Evolutionary conservation across 2,113 vertebrate genomes (phyloP), one percentile per base, ranked within the genome.

Genomic region (Craseonycteris thonglongyai): DNA sequence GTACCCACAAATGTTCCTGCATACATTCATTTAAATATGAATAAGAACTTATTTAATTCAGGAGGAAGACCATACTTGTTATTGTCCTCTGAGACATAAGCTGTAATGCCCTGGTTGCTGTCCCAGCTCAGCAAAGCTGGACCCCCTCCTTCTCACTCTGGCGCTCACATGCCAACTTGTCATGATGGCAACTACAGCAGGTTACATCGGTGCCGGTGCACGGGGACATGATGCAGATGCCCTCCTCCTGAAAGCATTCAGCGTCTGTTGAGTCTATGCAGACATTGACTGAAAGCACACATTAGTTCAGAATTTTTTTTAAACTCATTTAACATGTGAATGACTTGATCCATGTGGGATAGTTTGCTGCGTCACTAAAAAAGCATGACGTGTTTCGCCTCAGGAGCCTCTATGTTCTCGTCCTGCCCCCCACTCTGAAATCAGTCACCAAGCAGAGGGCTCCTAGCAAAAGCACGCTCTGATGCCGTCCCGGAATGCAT

Each of bases 401-500:
- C 24, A 1, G 56, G 28, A 33, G 56, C 22, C 51, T 49, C 0
- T 71, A 19, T 28, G 40, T 78, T 66, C 40, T 15, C 1, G 1
- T 56, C 74, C 42, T 1, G 5, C 18, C n/a, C 93, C 47, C 74
- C 93, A 51, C 74, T 93, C 96, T 96, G 91, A 65, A 19, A 84
- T 94, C 94, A 89, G 71, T 72, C 61, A 96, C 96, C 97, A 61
- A 66, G 93, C 79, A 74, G 42, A 1, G 72, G 47, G 85, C 72
- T 89, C 89, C 82, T 75, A 95, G 49, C 89, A 75, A 78, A 95
- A 87, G 94, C 87, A 1, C 89, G 85, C 96, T 40, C 92, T 47
- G 94, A 91, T 93, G 90, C 97, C 97, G 35, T 74, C 95, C 97
- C 95, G 97, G 98, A 97, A 98, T 97, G 98, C 90, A 93, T 96